Percentiles rank a stretch among this genome's conserved stretches.
Evolutionary conservation across 2,797 vertebrate species (phyloP).

Genomic region (Rachycentron canadum): DNA sequence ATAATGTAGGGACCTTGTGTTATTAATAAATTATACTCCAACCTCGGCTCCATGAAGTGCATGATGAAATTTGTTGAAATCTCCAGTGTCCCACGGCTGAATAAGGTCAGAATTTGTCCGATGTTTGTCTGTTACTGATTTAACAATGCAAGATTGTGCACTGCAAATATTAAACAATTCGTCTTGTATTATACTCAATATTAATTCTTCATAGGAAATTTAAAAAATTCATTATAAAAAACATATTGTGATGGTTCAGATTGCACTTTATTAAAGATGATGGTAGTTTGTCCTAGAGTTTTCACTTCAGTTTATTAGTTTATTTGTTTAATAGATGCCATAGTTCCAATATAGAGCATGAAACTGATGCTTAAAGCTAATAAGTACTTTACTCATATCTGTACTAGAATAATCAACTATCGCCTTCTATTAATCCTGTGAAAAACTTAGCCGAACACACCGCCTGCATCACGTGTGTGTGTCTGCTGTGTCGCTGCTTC

Average conservation of each 20-base stretch:
- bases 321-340: too few relatives aligned
- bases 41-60: conserved; percentile 43
- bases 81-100: conserved; percentile 18
- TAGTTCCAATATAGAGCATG: too few relatives aligned
- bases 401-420: background rate
- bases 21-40: conserved; percentile 62
- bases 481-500: too few relatives aligned
- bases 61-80: conserved; percentile 73
- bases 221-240: background rate
- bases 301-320: background rate
- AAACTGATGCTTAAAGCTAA: too few relatives aligned
- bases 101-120: conserved; percentile 51
- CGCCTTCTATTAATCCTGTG: background rate
- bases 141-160: background rate
- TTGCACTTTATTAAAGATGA: background rate
- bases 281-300: background rate
- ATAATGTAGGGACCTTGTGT: conserved; percentile 26
- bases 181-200: background rate
- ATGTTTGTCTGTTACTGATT: conserved; percentile 19
- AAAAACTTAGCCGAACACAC: too few relatives aligned
- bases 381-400: too few relatives aligned
- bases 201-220: background rate
- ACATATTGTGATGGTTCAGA: background rate
- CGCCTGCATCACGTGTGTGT: too few relatives aligned
- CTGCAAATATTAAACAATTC: background rate